Base-by-base conservation (phyloP, 2,888 invertebrate species). In the Patella depressa region DNA sequence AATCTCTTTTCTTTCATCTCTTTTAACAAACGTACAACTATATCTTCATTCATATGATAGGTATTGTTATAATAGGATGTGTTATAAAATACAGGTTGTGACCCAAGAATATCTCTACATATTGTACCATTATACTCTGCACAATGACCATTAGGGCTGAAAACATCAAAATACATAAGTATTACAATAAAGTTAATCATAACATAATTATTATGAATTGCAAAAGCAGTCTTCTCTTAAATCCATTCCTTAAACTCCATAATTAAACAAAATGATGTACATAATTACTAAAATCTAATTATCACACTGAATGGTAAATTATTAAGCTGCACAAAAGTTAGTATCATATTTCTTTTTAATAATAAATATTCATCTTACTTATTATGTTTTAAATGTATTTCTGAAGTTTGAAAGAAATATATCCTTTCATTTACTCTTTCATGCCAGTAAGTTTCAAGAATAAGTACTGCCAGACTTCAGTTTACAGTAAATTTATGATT, bases 101-200 rank as follows among this genome's bases (percentile, higher is more conserved):
- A 81, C 9, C 84, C 85, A 11, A 89, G 81, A 59, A 83, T 83
- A 9, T 84, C 74, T 17, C 79, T 73, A 78, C 89, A 89, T 5
- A 84, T 72, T 65, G 84, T 84, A 19, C 88, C 89, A 77, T 86
- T 87, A 84, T 89, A 89, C 3, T 82, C 82, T 9, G 79, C 75
- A 79, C 88, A 88, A 73, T 73, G 53, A 24, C 73, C 73, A 5
- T 53, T 15, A 53, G 55, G 73, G 24, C 55, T 73, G 55, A 54
- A 53, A 24, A 14, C 24, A n/a, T 53, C 54, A 73, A 45, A 71
- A 71, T 19, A 71, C 19, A 15, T 19, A n/a, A 34, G 24, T 19
- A 19, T 34, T 71, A 19, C 2, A 71, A 29, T 71, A 19, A 15
- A 71, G 15, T 4, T 4, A 71, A 34, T 14, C 71, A 71, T 29